Percentiles rank a stretch among this genome's conserved stretches.
Conservation (phyloP, 1,140 invertebrate genomes). For the Dolichoris vasculosae region DNA sequence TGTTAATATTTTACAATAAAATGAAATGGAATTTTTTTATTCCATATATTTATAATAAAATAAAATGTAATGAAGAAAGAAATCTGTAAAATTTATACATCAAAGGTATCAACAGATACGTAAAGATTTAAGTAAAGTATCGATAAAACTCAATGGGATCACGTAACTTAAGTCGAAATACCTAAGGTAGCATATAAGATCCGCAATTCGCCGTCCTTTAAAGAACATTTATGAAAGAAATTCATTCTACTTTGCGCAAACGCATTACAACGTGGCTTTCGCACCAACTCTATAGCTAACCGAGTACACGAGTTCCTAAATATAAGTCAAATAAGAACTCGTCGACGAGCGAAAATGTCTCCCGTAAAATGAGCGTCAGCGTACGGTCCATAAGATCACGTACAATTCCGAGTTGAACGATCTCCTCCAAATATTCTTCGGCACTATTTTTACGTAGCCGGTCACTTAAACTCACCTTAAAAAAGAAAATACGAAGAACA, state of each 20-base stretch:
- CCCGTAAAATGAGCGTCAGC: no score
- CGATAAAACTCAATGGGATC: conserved; percentile 14
- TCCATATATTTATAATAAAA: no score
- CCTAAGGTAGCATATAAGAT: background rate
- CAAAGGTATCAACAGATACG: conserved; percentile 2
- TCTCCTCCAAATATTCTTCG: no score
- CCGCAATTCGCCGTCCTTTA: background rate
- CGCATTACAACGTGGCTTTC: background rate
- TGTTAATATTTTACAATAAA: no score
- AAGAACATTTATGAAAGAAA: conserved; percentile 42
- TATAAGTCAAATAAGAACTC: conserved; percentile 7
- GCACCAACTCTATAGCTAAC: background rate
- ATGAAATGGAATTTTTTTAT: no score
- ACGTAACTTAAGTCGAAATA: background rate
- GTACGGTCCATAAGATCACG: no score
- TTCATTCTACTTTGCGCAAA: conserved; percentile 27
- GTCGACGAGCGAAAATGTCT: background rate
- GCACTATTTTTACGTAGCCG: no score
- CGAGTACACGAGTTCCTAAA: background rate
- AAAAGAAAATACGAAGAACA: no score
- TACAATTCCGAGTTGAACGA: no score
- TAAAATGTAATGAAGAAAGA: background rate
- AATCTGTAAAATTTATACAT: no score
- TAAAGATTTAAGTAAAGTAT: conserved; percentile 36
- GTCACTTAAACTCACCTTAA: no score